phyloP scores from a whole-genome alignment of 2,888 invertebrate species.

The Drosophila sordidapex region DNA sequence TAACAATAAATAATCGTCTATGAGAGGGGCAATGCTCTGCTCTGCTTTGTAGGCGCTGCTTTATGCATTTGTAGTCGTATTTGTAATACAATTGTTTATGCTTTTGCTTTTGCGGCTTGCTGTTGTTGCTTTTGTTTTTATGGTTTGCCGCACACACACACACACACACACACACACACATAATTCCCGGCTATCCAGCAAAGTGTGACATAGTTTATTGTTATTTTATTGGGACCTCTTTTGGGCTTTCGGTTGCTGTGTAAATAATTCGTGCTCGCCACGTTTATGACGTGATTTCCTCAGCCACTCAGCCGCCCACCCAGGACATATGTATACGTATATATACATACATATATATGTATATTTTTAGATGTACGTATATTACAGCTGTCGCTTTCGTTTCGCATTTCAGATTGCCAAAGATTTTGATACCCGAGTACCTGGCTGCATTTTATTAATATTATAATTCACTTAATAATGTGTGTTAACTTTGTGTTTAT shows the following conservation, averaged over 20 bases:
- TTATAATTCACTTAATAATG: constrained; percentile 23
- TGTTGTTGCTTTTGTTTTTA: constrained; percentile 68
- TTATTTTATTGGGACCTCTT: constrained; percentile 78
- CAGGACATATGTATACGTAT: constrained; percentile 1
- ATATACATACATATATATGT: background rate
- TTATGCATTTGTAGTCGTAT: constrained; percentile 78
- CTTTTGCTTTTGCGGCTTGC: constrained; percentile 59
- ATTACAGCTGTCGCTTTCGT: constrained; percentile 27
- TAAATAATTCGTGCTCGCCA: constrained; percentile 79
- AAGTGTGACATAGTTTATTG: constrained; percentile 77
- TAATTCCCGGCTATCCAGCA: constrained; percentile 44
- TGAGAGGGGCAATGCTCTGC: constrained; percentile 43
- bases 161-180: constrained; percentile 9
- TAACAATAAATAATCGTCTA: constrained; percentile 79
- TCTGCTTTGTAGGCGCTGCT: constrained; percentile 57
- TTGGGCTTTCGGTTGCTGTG: constrained; percentile 79
- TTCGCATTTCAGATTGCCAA: constrained; percentile 34
- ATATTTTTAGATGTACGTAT: constrained; percentile 7
- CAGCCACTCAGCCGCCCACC: constrained; percentile 41
- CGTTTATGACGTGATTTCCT: constrained; percentile 80
- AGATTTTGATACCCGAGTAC: constrained; percentile 19
- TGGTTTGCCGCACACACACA: constrained; percentile 54
- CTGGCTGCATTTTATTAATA: constrained; percentile 28
- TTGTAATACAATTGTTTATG: constrained; percentile 81
- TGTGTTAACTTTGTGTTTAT: background rate